Evolutionary conservation across 2,888 invertebrate species (phyloP), one percentile per base, ranked within the genome.

Genomic region (Drosophila acutilabella): DNA sequence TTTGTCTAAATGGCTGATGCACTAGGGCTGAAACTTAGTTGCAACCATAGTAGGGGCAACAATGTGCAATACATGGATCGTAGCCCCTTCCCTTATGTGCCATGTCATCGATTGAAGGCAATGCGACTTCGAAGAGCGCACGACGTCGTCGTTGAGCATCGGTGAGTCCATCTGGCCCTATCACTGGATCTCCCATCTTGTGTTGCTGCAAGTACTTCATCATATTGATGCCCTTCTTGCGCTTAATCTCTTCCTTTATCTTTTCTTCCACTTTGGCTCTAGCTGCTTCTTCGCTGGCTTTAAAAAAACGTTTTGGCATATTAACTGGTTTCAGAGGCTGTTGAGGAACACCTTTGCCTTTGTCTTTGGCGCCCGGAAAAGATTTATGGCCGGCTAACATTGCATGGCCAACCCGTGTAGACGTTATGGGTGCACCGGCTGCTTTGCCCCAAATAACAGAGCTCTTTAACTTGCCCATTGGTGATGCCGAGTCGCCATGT

Each of bases 71-170:
- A 45, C 73, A 75, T 1, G 78, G 79, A 71, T 83, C 69, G 20
- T 10, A 11, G 2, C 79, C 74, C 16, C 78, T 88, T n/a, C 83
- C 83, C 18, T 68, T 79, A 1, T 83, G 80, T 30, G 87, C 77
- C 10, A 88, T 50, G 51, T 41, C 69, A 6, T 85, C 80, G 2
- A 90, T 52, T 2, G 81, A 57, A 0, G 87, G 90, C 1, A 74
- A 57, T 7, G 71, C 70, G 10, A 75, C 62, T 30, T 84, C 66
- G 10, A 42, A 56, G 13, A 89, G 68, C 1, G 13, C 48, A 4
- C 58, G 61, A 13, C 66, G 81, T 16, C 30, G 64, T 5, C 89
- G 76, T 30, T 88, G 69, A 2, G 44, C 54, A 33, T 61, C 68
- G 0, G 71, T 84, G 0, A 86, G 59, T 1, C 83, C 80, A 40